Percentiles rank a stretch among this genome's conserved stretches.
These are phyloP conservation scores for Drosophila paulistorum DNA, from an alignment of 1,140 invertebrate species.

Conservation along the genomic window DNA sequence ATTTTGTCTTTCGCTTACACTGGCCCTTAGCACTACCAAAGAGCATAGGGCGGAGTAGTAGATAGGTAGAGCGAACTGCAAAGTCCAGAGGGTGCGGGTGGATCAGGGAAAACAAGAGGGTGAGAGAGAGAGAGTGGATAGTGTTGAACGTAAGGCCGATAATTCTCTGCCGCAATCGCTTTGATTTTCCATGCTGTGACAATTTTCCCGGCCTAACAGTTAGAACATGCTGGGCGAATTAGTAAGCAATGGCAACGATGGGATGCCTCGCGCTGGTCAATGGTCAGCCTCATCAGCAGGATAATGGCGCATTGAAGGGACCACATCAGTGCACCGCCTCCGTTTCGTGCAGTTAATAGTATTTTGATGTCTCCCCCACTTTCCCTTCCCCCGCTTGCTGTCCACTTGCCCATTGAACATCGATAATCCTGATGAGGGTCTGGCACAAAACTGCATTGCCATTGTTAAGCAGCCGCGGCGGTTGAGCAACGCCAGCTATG, in stretches of 20 bases:
- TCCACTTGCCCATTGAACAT: conserved; percentile 1
- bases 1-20: conserved; percentile 4
- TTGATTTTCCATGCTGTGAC: conserved; percentile 27
- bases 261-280: neutral
- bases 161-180: conserved; percentile 23
- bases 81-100: neutral
- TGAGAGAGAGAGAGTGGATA: neutral
- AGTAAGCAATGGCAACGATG: conserved; percentile 7
- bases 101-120: too few species aligned
- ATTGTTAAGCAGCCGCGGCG: neutral
- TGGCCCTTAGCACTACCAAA: neutral
- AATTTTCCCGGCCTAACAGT: conserved; percentile 22
- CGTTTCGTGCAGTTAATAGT: conserved; percentile 23
- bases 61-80: neutral
- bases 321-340: conserved; percentile 10
- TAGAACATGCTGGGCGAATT: conserved; percentile 9
- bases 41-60: neutral
- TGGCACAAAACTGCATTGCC: conserved; percentile 4
- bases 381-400: too few species aligned
- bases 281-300: conserved; percentile 11
- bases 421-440: conserved; percentile 14
- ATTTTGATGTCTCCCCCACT: conserved; percentile 16
- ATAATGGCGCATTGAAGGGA: conserved; percentile 14
- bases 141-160: conserved; percentile 3
- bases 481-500: neutral